phyloP scores from a whole-genome alignment of 2,888 invertebrate genomes.

The Escarpia spicata region DNA sequence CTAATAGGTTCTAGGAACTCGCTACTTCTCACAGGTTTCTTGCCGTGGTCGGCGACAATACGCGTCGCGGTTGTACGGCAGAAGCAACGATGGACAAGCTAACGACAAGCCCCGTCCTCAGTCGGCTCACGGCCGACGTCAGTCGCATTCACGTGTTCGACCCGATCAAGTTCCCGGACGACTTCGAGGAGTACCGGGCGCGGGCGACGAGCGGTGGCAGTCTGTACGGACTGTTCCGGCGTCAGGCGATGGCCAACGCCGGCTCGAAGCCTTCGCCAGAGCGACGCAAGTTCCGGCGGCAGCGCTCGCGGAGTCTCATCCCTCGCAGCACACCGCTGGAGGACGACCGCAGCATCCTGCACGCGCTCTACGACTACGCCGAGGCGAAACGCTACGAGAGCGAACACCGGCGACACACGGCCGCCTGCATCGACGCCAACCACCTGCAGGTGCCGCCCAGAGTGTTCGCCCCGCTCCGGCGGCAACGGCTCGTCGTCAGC shows the following conservation, averaged over 20 bases:
- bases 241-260: conserved; percentile 34
- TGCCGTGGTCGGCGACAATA: too few species aligned
- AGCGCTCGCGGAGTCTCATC: conserved; percentile 40
- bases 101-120: conserved; percentile 4
- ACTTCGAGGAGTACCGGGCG: conserved; percentile 39
- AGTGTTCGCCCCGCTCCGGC: conserved; percentile 20
- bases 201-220: conserved; percentile 41
- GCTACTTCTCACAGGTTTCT: background rate
- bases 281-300: conserved; percentile 29
- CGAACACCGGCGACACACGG: conserved; percentile 26
- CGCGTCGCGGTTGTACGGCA: background rate
- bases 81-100: background rate
- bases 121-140: conserved; percentile 10
- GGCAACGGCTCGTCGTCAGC: conserved; percentile 8
- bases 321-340: conserved; percentile 33
- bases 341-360: conserved; percentile 38
- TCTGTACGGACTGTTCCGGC: conserved; percentile 39
- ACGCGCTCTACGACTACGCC: conserved; percentile 39
- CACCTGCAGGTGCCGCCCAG: conserved; percentile 20
- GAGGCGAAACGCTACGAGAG: conserved; percentile 28
- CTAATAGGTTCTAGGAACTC: background rate
- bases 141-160: conserved; percentile 18
- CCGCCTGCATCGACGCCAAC: conserved; percentile 28
- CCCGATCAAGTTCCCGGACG: conserved; percentile 28
- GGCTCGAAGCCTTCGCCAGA: conserved; percentile 1